These are phyloP conservation scores for Alsophila aescularia DNA, from an alignment of 2,888 invertebrate species.

Conservation along the genomic window DNA sequence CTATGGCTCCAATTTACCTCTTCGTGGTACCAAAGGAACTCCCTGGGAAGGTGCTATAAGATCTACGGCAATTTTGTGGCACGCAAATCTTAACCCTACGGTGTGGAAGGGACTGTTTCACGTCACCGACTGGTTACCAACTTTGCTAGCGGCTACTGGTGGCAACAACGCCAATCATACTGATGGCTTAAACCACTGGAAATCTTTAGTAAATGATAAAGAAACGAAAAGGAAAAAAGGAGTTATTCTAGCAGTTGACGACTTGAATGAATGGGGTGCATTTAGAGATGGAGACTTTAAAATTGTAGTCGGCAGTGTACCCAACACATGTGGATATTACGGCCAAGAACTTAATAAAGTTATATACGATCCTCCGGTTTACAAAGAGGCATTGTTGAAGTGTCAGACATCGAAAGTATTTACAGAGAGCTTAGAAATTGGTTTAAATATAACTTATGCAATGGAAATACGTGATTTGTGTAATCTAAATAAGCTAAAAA, in stretches of 20 bases:
- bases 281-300: slow-evolving; percentile 58
- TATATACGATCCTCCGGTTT: slow-evolving; percentile 41
- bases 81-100: slow-evolving; percentile 76
- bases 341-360: slow-evolving; percentile 44
- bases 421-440: slow-evolving; percentile 46
- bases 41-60: slow-evolving; percentile 92
- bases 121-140: slow-evolving; percentile 92
- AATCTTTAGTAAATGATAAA: slow-evolving; percentile 72
- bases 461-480: slow-evolving; percentile 40
- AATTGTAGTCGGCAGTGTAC: slow-evolving; percentile 54
- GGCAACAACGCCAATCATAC: slow-evolving; percentile 57
- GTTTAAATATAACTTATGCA: slow-evolving; percentile 42
- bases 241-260: slow-evolving; percentile 81
- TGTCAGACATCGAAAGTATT: slow-evolving; percentile 51
- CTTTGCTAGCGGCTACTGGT: slow-evolving; percentile 75
- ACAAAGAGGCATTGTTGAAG: slow-evolving; percentile 48
- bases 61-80: slow-evolving; percentile 88
- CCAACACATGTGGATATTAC: slow-evolving; percentile 42
- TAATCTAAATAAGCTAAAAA: slow-evolving; percentile 11
- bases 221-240: slow-evolving; percentile 68
- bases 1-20: slow-evolving; percentile 89
- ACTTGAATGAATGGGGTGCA: slow-evolving; percentile 61
- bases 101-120: slow-evolving; percentile 85
- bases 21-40: slow-evolving; percentile 90
- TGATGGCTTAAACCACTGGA: slow-evolving; percentile 88